Base-by-base conservation (phyloP, 2,888 invertebrate species). In the Cybosia mesomella region DNA sequence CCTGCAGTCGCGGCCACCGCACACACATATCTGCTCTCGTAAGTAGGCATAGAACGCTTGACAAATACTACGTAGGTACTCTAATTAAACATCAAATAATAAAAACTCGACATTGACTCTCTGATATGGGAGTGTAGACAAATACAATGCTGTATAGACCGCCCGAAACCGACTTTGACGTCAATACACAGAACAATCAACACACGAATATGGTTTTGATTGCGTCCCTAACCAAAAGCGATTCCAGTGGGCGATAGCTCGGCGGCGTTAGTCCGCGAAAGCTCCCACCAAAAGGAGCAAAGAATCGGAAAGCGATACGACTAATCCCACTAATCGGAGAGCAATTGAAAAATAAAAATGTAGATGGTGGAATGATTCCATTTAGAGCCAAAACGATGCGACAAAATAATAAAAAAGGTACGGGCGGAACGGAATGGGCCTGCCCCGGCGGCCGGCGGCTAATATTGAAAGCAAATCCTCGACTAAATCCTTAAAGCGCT, bases 271-370 rank as follows among this genome's bases (percentile, higher is more conserved):
- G 89, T 88, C 90, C 90, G 89, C 89, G 88, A 89, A 89, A 89
- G 85, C 90, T 86, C 85, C 92, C 91, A 88, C 87, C 90, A 93
- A 94, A 94, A 91, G 86, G 89, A 93, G 89, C 91, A 93, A 94
- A 94, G 91, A 91, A 92, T 94, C 94, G 93, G 87, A 92, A 93
- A 94, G 92, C 94, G 91, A 94, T 93, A 92, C 87, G 90, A 85
- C 92, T 95, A 95, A 95, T 95, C 95, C 94, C 89, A 94, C 93
- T 95, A 95, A 95, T 95, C 95, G 95, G 88, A 81, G 89, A 85
- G 91, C 95, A 95, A 95, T 95, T 95, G 95, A 95, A 95, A 95
- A 95, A 95, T 95, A 95, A 95, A 95, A 95, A 95, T 94, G 95
- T 93, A 95, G 95, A 95, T 94, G 92, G 93, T 91, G 88, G 92